A percentile compares a stretch with the other conserved stretches of the same genome.
phyloP scores from a whole-genome alignment of 2,113 vertebrate species.

The Egretta garzetta region DNA sequence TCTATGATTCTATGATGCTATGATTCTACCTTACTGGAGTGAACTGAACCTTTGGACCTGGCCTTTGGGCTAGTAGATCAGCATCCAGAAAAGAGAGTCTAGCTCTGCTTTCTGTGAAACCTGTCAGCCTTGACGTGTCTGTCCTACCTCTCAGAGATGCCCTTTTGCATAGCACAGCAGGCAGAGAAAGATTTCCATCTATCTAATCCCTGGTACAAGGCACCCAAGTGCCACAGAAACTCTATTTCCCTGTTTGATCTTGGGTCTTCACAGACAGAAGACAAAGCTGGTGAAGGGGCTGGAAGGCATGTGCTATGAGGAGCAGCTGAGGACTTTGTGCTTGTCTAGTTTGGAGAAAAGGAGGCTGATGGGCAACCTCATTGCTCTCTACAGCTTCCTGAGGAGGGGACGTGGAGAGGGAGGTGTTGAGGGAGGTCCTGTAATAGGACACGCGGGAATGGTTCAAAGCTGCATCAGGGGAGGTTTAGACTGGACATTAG shows the following conservation, averaged over 20 bases:
- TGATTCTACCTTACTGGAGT: background rate
- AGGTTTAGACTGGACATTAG: background rate
- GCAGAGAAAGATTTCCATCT: background rate
- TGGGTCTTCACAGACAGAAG: background rate
- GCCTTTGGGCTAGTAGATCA: background rate
- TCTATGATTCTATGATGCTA: no score
- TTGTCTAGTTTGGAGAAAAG: background rate
- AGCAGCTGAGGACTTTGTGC: background rate
- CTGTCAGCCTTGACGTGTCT: background rate
- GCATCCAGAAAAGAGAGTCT: background rate
- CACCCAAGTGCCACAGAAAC: background rate
- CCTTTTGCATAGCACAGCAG: no score
- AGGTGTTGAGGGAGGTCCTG: background rate
- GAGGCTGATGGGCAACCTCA: background rate
- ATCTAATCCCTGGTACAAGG: background rate
- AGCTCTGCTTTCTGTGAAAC: background rate
- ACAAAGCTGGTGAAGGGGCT: background rate
- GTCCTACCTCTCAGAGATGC: background rate
- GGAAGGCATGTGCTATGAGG: background rate
- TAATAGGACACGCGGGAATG: fast-evolving
- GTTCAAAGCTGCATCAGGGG: background rate
- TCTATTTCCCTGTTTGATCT: background rate
- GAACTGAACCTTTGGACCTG: background rate
- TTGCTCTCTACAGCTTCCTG: background rate
- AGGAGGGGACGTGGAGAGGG: background rate